A percentile compares a stretch with the other conserved stretches of the same genome.
Evolutionary conservation across 2,797 vertebrate species (phyloP).

Genomic region (Linurgus olivaceus): DNA sequence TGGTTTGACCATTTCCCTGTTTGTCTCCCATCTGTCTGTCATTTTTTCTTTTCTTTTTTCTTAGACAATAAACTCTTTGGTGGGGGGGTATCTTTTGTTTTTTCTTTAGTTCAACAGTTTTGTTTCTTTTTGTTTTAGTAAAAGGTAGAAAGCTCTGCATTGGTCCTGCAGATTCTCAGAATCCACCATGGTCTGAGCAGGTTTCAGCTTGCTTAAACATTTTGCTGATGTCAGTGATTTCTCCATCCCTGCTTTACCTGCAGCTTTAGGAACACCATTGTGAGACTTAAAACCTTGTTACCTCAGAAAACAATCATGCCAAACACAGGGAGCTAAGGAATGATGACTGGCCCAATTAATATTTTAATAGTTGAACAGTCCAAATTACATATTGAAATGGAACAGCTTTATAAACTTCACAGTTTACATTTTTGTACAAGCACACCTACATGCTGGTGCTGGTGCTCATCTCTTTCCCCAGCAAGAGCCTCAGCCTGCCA

Average conservation of each 20-base stretch:
- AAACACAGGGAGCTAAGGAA: neutral
- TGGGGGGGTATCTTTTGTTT: neutral
- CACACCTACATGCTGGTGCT: accelerated
- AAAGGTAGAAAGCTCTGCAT: neutral
- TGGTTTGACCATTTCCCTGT: neutral
- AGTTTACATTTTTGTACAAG: neutral
- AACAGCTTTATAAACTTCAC: neutral
- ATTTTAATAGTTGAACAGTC: neutral
- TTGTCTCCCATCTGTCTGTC: neutral
- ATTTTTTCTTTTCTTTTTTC: neutral
- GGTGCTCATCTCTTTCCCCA: accelerated
- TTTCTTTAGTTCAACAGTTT: neutral
- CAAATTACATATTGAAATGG: neutral
- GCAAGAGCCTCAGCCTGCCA: accelerated
- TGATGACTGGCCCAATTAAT: neutral
- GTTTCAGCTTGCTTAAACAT: neutral
- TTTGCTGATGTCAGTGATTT: neutral
- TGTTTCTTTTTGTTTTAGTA: neutral
- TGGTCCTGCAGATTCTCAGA: neutral
- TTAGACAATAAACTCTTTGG: neutral
- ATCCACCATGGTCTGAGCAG: accelerated
- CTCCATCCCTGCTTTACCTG: neutral
- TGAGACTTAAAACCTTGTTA: neutral
- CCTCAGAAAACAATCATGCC: accelerated
- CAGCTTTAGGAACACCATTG: accelerated